Evolutionary conservation across 2,888 invertebrate genomes (phyloP).

Genomic region (Phaedon cochleariae): DNA sequence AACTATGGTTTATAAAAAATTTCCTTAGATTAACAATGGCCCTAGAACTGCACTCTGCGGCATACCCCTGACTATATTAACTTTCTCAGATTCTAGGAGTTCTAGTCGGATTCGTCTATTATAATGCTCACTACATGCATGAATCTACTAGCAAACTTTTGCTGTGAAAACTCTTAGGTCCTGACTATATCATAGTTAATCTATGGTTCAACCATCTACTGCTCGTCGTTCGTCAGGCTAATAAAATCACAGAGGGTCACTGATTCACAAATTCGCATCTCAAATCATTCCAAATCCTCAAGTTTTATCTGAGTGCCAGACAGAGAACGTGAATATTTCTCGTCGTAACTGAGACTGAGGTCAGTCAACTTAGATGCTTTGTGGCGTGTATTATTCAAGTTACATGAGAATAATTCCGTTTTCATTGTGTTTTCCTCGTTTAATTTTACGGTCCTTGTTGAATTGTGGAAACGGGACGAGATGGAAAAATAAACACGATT

Average conservation of each 20-base stretch:
- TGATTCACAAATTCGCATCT: not conserved
- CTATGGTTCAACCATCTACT: no score
- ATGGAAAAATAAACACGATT: not conserved
- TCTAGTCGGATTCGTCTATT: no score
- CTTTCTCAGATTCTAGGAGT: no score
- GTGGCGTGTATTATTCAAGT: not conserved
- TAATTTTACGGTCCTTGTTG: not conserved
- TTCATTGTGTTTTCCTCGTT: not conserved
- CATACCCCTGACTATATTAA: no score
- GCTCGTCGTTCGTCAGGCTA: not conserved
- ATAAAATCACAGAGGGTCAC: not conserved
- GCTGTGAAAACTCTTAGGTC: no score
- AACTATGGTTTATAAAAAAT: no score
- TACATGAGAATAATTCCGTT: not conserved
- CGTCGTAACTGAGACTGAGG: not conserved
- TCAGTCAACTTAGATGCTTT: not conserved
- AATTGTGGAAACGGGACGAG: not conserved
- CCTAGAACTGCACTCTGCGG: no score
- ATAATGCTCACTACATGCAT: no score
- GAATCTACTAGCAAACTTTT: no score
- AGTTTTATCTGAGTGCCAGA: not conserved
- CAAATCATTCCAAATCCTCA: not conserved
- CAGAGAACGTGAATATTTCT: no score
- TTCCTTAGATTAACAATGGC: no score
- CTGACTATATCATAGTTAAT: no score